Conservation (phyloP, 2,113 vertebrate species). For the Nyctibius bracteatus region DNA sequence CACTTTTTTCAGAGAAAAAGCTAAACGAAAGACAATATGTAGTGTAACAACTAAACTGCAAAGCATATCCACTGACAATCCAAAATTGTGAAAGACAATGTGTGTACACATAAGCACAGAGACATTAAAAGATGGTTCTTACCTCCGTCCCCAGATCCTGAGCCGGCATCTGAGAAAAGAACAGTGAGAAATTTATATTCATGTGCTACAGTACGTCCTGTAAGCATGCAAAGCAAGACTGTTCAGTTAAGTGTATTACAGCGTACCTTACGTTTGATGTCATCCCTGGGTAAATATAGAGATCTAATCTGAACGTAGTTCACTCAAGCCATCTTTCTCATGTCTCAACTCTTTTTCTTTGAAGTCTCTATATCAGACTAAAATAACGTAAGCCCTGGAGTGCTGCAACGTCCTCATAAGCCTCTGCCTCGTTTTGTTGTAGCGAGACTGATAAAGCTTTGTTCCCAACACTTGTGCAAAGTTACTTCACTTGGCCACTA, state of each 20-base stretch:
- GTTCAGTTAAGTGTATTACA: not conserved
- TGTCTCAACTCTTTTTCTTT: not conserved
- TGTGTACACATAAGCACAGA: not conserved
- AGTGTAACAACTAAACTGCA: not conserved
- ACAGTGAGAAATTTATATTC: conserved; percentile 22
- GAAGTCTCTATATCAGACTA: not conserved
- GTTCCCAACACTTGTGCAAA: not conserved
- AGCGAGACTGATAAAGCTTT: not conserved
- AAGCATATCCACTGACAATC: not conserved
- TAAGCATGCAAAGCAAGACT: not conserved
- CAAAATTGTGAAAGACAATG: not conserved
- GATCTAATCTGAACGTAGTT: conserved; percentile 19
- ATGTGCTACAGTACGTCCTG: not conserved
- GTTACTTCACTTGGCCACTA: not conserved
- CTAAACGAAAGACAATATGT: not conserved
- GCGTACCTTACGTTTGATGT: not conserved
- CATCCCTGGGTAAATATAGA: conserved; percentile 33
- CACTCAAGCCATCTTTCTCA: not conserved
- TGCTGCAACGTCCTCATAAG: not conserved
- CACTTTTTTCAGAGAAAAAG: not conserved
- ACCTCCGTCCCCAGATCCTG: conserved; percentile 86
- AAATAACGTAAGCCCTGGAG: not conserved
- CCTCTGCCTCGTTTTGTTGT: not conserved
- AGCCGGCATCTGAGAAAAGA: conserved; percentile 77
- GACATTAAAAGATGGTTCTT: conserved; percentile 54